Evolutionary conservation across 2,113 vertebrate genomes (phyloP).

Genomic region (Coptodon bakossiorum): DNA sequence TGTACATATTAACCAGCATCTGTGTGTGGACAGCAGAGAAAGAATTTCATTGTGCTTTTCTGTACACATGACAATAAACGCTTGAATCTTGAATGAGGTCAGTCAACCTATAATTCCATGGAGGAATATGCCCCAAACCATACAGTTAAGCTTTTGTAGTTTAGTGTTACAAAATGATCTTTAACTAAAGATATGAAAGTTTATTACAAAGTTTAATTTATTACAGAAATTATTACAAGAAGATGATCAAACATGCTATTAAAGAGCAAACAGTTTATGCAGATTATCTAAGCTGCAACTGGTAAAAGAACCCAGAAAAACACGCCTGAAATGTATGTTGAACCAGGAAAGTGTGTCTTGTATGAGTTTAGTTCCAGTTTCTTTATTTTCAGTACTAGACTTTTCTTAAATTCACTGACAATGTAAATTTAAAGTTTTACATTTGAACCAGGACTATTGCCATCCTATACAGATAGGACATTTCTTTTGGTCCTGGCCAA

Average conservation of each 20-base stretch:
- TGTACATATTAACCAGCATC: background rate
- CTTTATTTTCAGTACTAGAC: background rate
- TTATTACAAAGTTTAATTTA: background rate
- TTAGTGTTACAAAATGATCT: background rate
- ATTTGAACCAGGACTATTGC: background rate
- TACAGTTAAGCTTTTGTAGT: fast-evolving
- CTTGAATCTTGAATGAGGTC: background rate
- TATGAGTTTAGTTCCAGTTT: background rate
- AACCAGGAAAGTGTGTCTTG: background rate
- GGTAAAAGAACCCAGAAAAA: background rate
- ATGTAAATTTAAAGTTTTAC: background rate
- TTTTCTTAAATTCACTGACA: background rate
- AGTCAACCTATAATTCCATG: background rate
- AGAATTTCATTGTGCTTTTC: background rate
- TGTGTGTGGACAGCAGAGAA: background rate
- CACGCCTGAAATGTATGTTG: background rate
- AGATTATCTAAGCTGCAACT: background rate
- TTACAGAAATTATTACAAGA: background rate
- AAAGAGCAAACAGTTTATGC: background rate
- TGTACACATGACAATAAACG: background rate
- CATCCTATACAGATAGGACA: fast-evolving
- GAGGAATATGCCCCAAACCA: background rate
- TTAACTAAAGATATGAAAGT: background rate
- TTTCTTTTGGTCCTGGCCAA: background rate
- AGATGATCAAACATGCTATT: background rate